Evolutionary conservation across 92 coral and sea anemone species (phyloP).

Genomic region (Zoanthus solanderi): DNA sequence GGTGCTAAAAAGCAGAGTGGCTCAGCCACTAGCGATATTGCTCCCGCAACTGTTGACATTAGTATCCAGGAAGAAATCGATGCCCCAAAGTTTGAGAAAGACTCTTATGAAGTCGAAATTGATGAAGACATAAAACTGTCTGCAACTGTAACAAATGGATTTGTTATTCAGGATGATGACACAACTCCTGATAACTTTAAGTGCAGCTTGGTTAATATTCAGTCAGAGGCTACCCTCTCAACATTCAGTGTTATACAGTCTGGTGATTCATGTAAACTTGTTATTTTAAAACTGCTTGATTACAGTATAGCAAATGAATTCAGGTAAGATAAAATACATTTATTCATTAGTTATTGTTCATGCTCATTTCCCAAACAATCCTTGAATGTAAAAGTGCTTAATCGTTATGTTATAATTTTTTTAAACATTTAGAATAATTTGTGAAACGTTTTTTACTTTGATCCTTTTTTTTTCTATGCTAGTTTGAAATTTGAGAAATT

Average conservation of each 20-base stretch:
- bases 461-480: too few species aligned
- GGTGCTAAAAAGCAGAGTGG: conserved; percentile 59
- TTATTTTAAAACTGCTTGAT: conserved; percentile 42
- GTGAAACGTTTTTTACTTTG: too few species aligned
- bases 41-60: conserved; percentile 60
- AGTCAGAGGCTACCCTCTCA: conserved; percentile 27
- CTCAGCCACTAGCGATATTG: conserved; percentile 7
- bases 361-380: too few species aligned
- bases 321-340: conserved; percentile 13
- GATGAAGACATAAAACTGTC: conserved; percentile 48
- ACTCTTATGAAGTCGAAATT: conserved; percentile 43
- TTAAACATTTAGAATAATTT: too few species aligned
- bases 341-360: background rate
- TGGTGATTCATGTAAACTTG: conserved; percentile 48
- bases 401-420: too few species aligned
- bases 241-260: conserved; percentile 41
- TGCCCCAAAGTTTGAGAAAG: conserved; percentile 65
- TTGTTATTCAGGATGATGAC: conserved; percentile 55
- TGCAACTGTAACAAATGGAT: conserved; percentile 53
- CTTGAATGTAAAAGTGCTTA: too few species aligned
- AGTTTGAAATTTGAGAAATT: too few species aligned
- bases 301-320: conserved; percentile 43
- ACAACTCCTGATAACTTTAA: conserved; percentile 51
- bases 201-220: conserved; percentile 61
- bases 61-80: conserved; percentile 62